A percentile compares a stretch with the other conserved stretches of the same genome.
These are phyloP conservation scores for Alauda arvensis DNA, from an alignment of 2,797 vertebrate genomes.

Conservation along the genomic window DNA sequence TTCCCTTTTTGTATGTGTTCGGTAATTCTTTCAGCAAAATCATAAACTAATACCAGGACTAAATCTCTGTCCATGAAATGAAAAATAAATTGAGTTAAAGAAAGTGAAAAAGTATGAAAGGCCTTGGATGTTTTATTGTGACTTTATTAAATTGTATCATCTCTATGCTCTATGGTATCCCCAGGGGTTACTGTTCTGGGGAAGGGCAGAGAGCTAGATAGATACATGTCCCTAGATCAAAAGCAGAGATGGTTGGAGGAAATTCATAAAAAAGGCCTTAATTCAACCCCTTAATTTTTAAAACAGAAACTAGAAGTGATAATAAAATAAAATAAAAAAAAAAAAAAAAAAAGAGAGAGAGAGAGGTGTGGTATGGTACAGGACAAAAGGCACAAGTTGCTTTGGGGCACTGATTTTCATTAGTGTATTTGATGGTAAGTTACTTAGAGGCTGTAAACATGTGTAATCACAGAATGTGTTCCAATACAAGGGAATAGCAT, in stretches of 20 bases:
- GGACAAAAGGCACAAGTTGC: conserved; percentile 10
- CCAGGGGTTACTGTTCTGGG: conserved; percentile 61
- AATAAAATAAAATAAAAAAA: background rate
- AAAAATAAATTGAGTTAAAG: conserved; percentile 88
- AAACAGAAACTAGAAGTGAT: conserved; percentile 39
- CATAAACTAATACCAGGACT: conserved; percentile 84
- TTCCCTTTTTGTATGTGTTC: conserved; percentile 82
- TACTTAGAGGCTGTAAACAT: conserved; percentile 2
- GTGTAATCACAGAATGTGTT: conserved; percentile 6
- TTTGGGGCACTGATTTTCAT: background rate
- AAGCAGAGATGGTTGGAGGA: background rate
- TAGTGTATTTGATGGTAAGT: background rate
- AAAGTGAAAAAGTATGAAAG: conserved; percentile 75
- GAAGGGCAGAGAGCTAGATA: conserved; percentile 45
- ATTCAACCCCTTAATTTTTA: conserved; percentile 45
- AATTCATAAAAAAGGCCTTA: background rate
- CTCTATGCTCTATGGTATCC: conserved; percentile 68
- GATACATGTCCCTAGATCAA: conserved; percentile 46
- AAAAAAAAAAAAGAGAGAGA: background rate
- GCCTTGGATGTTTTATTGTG: conserved; percentile 79
- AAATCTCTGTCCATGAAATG: conserved; percentile 84
- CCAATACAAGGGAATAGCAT: conserved; percentile 45
- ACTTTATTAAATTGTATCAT: conserved; percentile 79
- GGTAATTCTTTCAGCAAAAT: conserved; percentile 83
- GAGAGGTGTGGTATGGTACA: background rate